These are phyloP conservation scores for Xiphorhynchus erythropygius DNA, from an alignment of 2,797 vertebrate genomes.

Conservation along the genomic window DNA sequence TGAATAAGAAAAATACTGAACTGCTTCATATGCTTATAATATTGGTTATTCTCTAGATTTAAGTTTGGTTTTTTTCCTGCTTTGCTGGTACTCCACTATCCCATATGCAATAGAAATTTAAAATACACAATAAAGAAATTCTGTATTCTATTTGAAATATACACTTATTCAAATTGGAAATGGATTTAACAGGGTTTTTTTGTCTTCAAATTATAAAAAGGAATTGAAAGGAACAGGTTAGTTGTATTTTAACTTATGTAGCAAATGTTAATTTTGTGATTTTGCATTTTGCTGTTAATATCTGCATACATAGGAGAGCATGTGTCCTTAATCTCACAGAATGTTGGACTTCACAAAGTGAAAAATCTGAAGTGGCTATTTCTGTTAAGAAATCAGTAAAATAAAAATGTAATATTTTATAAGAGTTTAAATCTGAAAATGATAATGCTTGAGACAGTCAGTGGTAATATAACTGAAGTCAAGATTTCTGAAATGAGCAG, in stretches of 20 bases:
- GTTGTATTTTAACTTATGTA: background rate
- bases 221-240: background rate
- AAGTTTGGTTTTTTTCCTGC: too few species aligned
- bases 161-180: background rate
- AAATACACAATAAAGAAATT: background rate
- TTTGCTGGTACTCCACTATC: background rate
- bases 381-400: background rate
- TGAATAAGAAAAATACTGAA: background rate
- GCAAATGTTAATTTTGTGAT: background rate
- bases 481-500: background rate
- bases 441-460: background rate
- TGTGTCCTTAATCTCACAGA: background rate
- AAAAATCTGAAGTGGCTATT: background rate
- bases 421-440: background rate
- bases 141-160: background rate
- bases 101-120: background rate
- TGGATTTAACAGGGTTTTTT: accelerated
- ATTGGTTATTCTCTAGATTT: background rate
- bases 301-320: background rate
- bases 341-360: background rate
- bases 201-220: background rate
- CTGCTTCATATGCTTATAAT: background rate
- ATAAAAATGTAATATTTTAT: background rate
- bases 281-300: background rate
- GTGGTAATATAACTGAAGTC: background rate